These are phyloP conservation scores for Drosophila seclusa DNA, from an alignment of 2,888 invertebrate species.

Conservation along the genomic window DNA sequence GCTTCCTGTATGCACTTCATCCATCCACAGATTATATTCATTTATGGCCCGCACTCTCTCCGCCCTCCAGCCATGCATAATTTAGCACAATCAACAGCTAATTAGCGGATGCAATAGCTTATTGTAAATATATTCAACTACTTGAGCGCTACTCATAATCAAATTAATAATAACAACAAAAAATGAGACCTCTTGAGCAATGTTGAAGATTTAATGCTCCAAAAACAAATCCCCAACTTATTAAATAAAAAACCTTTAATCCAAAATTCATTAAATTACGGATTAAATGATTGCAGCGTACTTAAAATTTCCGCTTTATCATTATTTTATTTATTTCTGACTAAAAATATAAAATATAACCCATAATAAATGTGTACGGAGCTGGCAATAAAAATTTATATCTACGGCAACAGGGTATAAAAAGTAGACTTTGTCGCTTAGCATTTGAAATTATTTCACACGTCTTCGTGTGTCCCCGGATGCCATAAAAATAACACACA, in stretches of 20 bases:
- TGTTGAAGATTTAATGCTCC: not conserved
- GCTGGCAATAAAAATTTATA: not conserved
- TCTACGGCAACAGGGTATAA: slow-evolving; percentile 1
- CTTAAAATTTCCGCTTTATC: not conserved
- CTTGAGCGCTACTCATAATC: slow-evolving; percentile 2
- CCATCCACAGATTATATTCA: slow-evolving; percentile 1
- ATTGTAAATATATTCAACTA: slow-evolving; percentile 9
- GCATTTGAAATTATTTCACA: slow-evolving; percentile 60
- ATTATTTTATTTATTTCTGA: not conserved
- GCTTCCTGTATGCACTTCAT: slow-evolving; percentile 50
- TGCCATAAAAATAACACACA: slow-evolving; percentile 13
- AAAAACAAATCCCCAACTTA: not conserved
- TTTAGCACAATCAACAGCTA: slow-evolving; percentile 48
- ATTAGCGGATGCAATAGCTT: slow-evolving; percentile 56
- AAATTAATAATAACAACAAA: not conserved
- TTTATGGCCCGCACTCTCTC: not conserved
- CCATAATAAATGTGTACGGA: slow-evolving; percentile 20
- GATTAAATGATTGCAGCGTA: not conserved
- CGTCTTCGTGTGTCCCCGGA: slow-evolving; percentile 36
- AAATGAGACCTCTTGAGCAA: no score
- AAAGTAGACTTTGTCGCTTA: slow-evolving; percentile 21
- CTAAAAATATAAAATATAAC: not conserved
- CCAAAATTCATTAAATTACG: not conserved
- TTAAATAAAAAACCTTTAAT: not conserved
- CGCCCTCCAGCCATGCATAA: slow-evolving; percentile 32